Base-by-base conservation (phyloP, 2,888 invertebrate genomes). In the Apotomis betuletana region DNA sequence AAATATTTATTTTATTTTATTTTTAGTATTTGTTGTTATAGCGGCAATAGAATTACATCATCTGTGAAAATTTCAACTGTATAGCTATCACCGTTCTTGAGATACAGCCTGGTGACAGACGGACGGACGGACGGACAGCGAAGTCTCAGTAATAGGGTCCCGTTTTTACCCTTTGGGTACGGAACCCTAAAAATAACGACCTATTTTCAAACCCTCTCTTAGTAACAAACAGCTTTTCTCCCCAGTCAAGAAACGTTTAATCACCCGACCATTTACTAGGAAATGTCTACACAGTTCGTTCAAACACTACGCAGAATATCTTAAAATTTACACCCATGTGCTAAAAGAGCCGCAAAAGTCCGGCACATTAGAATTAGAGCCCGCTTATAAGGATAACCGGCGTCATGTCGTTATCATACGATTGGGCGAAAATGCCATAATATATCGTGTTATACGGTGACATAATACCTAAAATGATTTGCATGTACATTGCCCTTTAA, bases 281-380 rank as follows among this genome's bases (percentile, higher is more conserved):
- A 70, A 70, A 70, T 52, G 8, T 36, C 41, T 38, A 46, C 62
- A 49, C 49, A 8, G 41, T 3, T 9, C 15, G 36, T 36, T 10
- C 46, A 65, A 70, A 55, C n/a, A 65, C 5, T 67, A 71, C 44
- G 49, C 44, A 27, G 57, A 61, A 67, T 55, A 27, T 57, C 38
- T 44, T 4, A 46, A 61, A 71, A 67, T 71, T 67, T 12, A n/a
- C 71, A 67, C 71, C 10, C 8, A 62, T 5, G 51, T 67, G 71
- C 67, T 71, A 71, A 71, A 67, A 62, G 1, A 51, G n/a, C 62
- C 44, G 44, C 49, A 65, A 59, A 65, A 71, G 27, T 4, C 49
- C 60, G 49, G 51, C 51, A 61, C 55, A 67, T 12, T 67, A 57
- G 59, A 61, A 55, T 71, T 71, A 71, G 67, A 41, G 27, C 60